Evolutionary conservation across 2,113 vertebrate genomes (phyloP).

Genomic region (Gymnocephalus cernua): DNA sequence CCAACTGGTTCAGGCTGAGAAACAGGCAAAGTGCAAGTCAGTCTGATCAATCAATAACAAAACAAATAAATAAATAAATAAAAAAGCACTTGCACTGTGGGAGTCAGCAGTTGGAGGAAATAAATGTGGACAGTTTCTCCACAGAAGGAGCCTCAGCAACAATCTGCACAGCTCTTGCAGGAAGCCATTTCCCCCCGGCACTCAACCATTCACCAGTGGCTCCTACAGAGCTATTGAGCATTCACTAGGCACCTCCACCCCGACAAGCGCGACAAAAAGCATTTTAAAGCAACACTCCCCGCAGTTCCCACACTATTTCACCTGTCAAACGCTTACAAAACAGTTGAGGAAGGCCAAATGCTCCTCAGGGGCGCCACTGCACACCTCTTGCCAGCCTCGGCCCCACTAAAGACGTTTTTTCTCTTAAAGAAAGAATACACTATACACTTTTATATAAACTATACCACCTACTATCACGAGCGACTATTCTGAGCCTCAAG

Average conservation of each 20-base stretch:
- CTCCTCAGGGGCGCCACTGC: constrained; percentile 72
- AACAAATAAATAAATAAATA: constrained; percentile 22
- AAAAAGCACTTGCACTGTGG: constrained; percentile 26
- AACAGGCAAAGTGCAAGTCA: constrained; percentile 35
- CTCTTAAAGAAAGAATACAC: constrained; percentile 66
- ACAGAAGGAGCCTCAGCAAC: constrained; percentile 60
- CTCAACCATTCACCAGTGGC: constrained; percentile 76
- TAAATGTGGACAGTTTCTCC: constrained; percentile 54
- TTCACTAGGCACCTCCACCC: constrained; percentile 80
- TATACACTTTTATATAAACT: constrained; percentile 53
- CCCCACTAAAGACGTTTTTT: constrained; percentile 72
- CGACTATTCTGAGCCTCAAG: constrained; percentile 37
- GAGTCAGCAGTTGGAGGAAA: constrained; percentile 21
- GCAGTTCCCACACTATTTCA: constrained; percentile 89
- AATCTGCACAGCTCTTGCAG: constrained; percentile 63
- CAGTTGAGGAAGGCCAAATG: constrained; percentile 64
- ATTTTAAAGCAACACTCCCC: constrained; percentile 77
- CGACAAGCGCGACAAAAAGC: constrained; percentile 81
- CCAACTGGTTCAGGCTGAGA: constrained; percentile 36
- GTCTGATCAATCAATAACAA: constrained; percentile 55
- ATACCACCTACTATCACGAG: constrained; percentile 52
- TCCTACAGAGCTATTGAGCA: constrained; percentile 84
- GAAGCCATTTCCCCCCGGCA: constrained; percentile 67
- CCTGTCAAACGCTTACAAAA: constrained; percentile 85
- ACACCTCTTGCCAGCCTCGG: constrained; percentile 82